Evolutionary conservation across 53 echinoderm and acorn worm genomes (phyloP), one percentile per base, ranked within the genome.

Genomic region (Hippasteria phrygiana): DNA sequence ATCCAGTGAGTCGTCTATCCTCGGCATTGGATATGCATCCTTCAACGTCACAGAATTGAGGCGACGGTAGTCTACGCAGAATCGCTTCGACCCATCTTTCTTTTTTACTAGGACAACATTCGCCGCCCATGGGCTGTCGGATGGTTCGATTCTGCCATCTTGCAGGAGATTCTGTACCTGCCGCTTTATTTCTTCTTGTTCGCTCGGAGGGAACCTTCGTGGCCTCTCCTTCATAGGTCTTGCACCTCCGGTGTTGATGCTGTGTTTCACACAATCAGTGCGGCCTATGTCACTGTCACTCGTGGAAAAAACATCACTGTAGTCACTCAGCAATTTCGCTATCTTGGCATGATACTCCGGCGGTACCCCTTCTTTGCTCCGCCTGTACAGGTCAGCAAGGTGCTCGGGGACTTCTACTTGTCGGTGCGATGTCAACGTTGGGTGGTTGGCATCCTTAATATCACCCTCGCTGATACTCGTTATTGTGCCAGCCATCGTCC

Each of bases 111-210:
- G 40, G 5, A 89, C 88, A n/a, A 87, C 79, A 37, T 75, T 85
- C 4, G 92, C 73, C 18, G 89, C 88, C 89, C 93, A 93, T 1
- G 90, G 93, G 74, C 93, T 93, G 32, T 79, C 80, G 12, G 90
- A 90, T 0, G 87, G 93, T 22, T 93, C 90, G 7, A 90, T 93
- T 22, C 77, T 28, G 0, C 90, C 93, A 5, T 41, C 50, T 43
- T 77, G 29, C 1, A 55, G 40, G 59, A 90, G 32, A 2, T 72
- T 54, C n/a, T 83, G 2, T 1, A 93, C 71, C 47, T 93, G 89
- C 14, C 67, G 62, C 34, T 70, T 66, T 22, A 88, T 84, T 55
- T 93, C 89, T 28, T 79, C 65, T 51, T 87, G 87, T 22, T 77
- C 53, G 1, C 16, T 22, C 0, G 54, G 29, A 26, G 92, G 84